Conservation (phyloP, 37 sponge, comb jelly and placozoan genomes). For the Aplysina aerophoba region DNA sequence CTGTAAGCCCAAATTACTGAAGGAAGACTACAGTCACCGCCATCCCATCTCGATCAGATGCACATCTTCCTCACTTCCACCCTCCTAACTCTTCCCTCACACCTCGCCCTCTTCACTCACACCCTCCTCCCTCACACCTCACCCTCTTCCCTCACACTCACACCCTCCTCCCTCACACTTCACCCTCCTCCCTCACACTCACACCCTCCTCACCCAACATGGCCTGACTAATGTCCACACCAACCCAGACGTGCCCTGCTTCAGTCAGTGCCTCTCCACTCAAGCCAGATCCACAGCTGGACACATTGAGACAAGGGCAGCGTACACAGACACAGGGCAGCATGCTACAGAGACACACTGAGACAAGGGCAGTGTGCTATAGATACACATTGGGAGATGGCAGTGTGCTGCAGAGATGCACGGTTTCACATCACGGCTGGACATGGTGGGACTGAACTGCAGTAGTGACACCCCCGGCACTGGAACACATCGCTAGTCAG, state of each 20-base stretch:
- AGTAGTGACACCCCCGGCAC: neutral
- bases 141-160: slow-evolving; percentile 87
- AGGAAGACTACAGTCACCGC: no score
- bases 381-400: neutral
- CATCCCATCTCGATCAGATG: no score
- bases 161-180: neutral
- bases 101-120: slow-evolving; percentile 56
- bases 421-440: neutral
- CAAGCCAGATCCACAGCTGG: slow-evolving; percentile 96
- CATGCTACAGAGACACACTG: neutral
- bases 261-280: slow-evolving; percentile 95
- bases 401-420: neutral
- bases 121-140: slow-evolving; percentile 89
- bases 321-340: neutral
- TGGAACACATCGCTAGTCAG: slow-evolving; percentile 8
- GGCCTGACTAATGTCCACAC: slow-evolving; percentile 90
- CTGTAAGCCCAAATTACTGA: neutral
- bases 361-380: neutral
- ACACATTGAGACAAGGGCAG: neutral
- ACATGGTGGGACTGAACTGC: neutral
- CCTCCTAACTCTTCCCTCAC: neutral
- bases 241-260: slow-evolving; percentile 94
- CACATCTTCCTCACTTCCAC: no score
- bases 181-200: neutral
- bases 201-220: slow-evolving; percentile 82